These are phyloP conservation scores for Hycleus cichorii DNA, from an alignment of 1,140 invertebrate species.

Conservation along the genomic window DNA sequence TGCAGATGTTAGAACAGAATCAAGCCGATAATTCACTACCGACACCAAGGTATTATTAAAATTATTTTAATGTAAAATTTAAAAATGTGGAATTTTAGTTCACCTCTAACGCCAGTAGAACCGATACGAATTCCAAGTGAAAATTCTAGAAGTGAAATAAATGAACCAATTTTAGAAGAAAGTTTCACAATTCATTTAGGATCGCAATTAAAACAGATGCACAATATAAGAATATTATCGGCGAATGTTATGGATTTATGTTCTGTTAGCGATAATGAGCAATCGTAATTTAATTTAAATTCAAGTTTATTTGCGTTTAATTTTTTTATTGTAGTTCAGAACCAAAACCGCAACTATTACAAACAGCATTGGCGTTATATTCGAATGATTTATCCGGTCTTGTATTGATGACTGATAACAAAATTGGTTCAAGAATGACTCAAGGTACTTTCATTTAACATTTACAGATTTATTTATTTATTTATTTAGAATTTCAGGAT, in stretches of 20 bases:
- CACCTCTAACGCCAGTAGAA: constrained; percentile 29
- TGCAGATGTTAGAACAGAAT: constrained; percentile 62
- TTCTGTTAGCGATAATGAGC: constrained; percentile 51
- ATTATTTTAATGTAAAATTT: background rate
- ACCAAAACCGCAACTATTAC: constrained; percentile 70
- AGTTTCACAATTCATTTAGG: constrained; percentile 97
- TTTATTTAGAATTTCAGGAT: constrained; percentile 48
- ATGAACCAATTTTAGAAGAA: constrained; percentile 63
- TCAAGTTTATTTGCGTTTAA: constrained; percentile 3
- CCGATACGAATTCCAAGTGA: background rate
- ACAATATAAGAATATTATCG: constrained; percentile 89
- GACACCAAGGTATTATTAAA: constrained; percentile 42
- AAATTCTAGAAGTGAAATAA: constrained; percentile 23
- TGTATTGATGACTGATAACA: constrained; percentile 76
- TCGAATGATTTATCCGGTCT: constrained; percentile 83
- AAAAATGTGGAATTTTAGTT: constrained; percentile 21
- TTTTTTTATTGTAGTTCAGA: constrained; percentile 43
- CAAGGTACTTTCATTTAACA: constrained; percentile 48
- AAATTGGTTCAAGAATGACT: constrained; percentile 64
- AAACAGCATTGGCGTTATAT: constrained; percentile 90
- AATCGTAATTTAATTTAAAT: constrained; percentile 36
- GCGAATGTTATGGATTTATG: constrained; percentile 84
- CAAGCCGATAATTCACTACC: constrained; percentile 48
- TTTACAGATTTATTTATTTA: constrained; percentile 8
- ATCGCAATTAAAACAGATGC: constrained; percentile 96